A percentile compares a stretch with the other conserved stretches of the same genome.
Conservation (phyloP, 2,888 invertebrate species). For the Vanessa cardui region DNA sequence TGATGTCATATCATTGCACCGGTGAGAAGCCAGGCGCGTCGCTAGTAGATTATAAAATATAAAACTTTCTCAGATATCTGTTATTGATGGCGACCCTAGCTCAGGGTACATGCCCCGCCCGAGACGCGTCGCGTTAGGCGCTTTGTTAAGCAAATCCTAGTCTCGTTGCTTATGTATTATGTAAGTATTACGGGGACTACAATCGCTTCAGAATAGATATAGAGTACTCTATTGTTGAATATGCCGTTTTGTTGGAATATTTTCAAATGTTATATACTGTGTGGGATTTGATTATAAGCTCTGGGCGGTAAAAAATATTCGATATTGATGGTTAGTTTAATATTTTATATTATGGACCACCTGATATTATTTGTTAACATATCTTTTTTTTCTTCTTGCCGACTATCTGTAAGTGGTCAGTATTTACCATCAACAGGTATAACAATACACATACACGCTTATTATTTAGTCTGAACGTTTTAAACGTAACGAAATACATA, state of each 20-base stretch:
- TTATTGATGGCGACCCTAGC: slow-evolving; percentile 40
- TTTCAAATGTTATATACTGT: slow-evolving; percentile 11
- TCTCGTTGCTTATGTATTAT: slow-evolving; percentile 52
- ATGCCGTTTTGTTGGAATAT: slow-evolving; percentile 20
- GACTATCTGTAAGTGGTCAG: too few species aligned
- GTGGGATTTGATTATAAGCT: slow-evolving; percentile 13
- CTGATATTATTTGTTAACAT: too few species aligned
- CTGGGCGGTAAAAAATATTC: neutral
- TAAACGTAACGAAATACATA: too few species aligned
- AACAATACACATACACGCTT: too few species aligned
- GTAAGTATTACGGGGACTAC: slow-evolving; percentile 39
- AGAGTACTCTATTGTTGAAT: slow-evolving; percentile 26
- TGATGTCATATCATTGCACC: too few species aligned
- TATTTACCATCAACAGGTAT: too few species aligned
- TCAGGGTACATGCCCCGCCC: slow-evolving; percentile 47
- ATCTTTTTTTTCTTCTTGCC: too few species aligned
- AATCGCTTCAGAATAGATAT: slow-evolving; percentile 29
- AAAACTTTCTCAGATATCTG: neutral
- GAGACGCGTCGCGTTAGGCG: slow-evolving; percentile 59
- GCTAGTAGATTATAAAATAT: too few species aligned
- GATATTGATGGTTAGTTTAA: neutral
- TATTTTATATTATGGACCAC: neutral
- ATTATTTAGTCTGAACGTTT: too few species aligned
- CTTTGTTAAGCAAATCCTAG: slow-evolving; percentile 73
- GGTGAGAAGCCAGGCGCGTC: too few species aligned